Conservation (phyloP, 2,888 invertebrate genomes). For the Petrolisthes cinctipes region DNA sequence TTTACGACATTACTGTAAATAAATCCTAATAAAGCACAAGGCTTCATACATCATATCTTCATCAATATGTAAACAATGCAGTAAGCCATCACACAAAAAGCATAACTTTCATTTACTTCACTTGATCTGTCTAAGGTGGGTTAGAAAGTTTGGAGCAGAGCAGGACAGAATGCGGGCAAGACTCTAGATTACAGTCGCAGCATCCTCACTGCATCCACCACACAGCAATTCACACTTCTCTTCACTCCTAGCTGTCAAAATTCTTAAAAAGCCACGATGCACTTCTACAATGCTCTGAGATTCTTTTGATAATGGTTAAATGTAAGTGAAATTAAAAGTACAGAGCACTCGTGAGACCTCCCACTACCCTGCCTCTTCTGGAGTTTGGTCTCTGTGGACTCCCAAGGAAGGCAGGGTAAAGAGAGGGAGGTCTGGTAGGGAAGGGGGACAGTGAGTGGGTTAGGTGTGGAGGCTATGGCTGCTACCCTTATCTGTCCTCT, state of each 20-base stretch:
- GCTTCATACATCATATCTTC: too few relatives aligned
- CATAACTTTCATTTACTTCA: too few relatives aligned
- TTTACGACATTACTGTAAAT: too few relatives aligned
- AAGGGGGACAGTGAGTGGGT: background rate
- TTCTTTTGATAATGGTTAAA: background rate
- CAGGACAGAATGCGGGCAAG: too few relatives aligned
- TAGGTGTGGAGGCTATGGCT: background rate
- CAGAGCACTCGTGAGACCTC: constrained; percentile 3
- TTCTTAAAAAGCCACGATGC: constrained; percentile 49
- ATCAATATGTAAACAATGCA: too few relatives aligned
- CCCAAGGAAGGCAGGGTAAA: constrained; percentile 3
- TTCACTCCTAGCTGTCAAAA: constrained; percentile 17
- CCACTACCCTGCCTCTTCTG: background rate
- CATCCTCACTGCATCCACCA: constrained; percentile 26
- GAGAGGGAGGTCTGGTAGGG: background rate
- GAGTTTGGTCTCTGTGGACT: background rate
- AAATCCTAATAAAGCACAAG: too few relatives aligned
- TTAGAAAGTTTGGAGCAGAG: background rate
- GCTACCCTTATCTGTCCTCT: too few relatives aligned
- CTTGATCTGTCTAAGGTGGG: too few relatives aligned
- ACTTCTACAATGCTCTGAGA: constrained; percentile 43
- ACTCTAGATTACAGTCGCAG: background rate
- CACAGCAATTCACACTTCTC: background rate
- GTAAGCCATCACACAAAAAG: too few relatives aligned
- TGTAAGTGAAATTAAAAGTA: background rate